Evolutionary conservation across 2,797 vertebrate genomes (phyloP), one percentile per base, ranked within the genome.

Genomic region (Erpetoichthys calabaricus): DNA sequence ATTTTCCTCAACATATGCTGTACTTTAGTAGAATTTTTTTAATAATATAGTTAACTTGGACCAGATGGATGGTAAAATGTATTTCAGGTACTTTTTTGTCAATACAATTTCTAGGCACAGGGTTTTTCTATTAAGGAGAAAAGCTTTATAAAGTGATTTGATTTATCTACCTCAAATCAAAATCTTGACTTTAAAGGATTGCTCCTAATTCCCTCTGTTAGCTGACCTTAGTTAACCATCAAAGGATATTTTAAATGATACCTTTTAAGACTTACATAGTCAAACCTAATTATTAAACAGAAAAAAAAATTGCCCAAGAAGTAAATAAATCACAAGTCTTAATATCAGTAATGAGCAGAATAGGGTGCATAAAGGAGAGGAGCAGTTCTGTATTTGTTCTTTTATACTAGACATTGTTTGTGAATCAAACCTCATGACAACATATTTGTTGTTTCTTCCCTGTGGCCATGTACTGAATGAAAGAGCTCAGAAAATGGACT

Each of bases 21-120:
- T 25, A 75, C 82, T 83, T 86, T 75, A 84, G 81, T 49, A 86
- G 86, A 82, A 79, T 82, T 83, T 78, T 85, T 87, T 88, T 87
- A 86, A 85, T 87, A 84, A 84, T 85, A 65, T 64, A 59, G 66
- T 81, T 94, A 92, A 90, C 75, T 56, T 83, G 67, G 82, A 83
- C 85, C 89, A 88, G 82, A 89, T 90, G 88, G 73, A 70, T 75
- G 73, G 54, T 70, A 60, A 66, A 67, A 75, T 70, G 71, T 55
- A 9, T 73, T 79, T 76, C 73, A 71, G 78, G 76, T 84, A 79
- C 78, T 80, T 71, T 80, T 80, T 82, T 68, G 66, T 63, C 67
- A 58, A 44, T 65, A 59, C 62, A 59, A 6, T 45, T 47, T 55
- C 8, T 9, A 51, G 5, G 62, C 58, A 62, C 70, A 75, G 64